Evolutionary conservation across 2,797 vertebrate species (phyloP).

Genomic region (Pterois miles): DNA sequence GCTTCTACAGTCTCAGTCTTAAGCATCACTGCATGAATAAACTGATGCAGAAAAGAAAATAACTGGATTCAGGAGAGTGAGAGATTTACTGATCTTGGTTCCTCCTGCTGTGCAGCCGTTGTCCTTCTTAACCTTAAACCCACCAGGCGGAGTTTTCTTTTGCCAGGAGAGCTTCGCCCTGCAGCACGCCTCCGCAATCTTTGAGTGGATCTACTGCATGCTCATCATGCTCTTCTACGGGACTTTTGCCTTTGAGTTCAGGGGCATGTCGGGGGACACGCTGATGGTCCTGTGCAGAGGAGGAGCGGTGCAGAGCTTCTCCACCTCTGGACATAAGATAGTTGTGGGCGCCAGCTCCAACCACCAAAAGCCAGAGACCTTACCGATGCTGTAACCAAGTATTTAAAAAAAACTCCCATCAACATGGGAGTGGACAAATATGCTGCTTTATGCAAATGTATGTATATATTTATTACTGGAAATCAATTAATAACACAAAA

Average conservation of each 20-base stretch:
- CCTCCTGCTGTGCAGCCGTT: neutral
- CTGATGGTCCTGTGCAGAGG: slow-evolving; percentile 83
- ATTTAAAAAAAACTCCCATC: no score
- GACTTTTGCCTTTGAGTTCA: slow-evolving; percentile 86
- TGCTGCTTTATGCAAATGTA: no score
- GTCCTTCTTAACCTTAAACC: slow-evolving; percentile 74
- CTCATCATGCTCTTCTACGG: slow-evolving; percentile 87
- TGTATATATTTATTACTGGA: no score
- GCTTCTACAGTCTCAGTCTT: no score
- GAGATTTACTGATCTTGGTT: neutral
- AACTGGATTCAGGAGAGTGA: neutral
- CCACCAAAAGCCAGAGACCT: slow-evolving; percentile 61
- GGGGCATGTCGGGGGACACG: slow-evolving; percentile 81
- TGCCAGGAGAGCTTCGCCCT: slow-evolving; percentile 85
- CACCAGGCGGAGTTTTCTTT: slow-evolving; percentile 85
- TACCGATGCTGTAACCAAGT: slow-evolving; percentile 62
- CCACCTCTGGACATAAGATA: slow-evolving; percentile 53
- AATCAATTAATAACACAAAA: no score
- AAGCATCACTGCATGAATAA: neutral
- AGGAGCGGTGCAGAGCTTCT: slow-evolving; percentile 47
- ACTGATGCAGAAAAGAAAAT: no score
- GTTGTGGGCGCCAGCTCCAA: slow-evolving; percentile 47
- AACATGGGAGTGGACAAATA: no score
- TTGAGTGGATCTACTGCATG: slow-evolving; percentile 87
- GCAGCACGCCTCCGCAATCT: slow-evolving; percentile 86